Evolutionary conservation across 2,888 invertebrate species (phyloP).

Genomic region (Dynastes maya): DNA sequence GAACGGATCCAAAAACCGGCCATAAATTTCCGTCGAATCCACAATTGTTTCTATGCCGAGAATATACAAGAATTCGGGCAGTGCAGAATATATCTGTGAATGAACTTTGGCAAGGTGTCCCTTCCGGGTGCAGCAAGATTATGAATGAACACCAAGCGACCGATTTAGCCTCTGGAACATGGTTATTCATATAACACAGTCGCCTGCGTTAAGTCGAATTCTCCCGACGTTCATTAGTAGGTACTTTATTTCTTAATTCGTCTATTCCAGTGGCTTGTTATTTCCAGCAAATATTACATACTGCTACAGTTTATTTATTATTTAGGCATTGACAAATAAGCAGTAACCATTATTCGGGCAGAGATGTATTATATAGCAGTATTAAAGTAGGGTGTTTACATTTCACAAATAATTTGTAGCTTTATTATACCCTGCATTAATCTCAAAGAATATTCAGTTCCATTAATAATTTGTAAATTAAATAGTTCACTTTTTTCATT

Average conservation of each 20-base stretch:
- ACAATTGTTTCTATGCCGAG: constrained; percentile 50
- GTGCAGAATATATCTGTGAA: constrained; percentile 60
- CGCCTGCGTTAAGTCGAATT: constrained; percentile 33
- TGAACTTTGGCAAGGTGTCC: constrained; percentile 64
- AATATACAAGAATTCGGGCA: constrained; percentile 52
- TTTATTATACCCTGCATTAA: too few species aligned
- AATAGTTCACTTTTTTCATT: too few species aligned
- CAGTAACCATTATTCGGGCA: neutral
- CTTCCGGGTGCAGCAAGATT: constrained; percentile 61
- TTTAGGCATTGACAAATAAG: neutral
- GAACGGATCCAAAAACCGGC: constrained; percentile 45
- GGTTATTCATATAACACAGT: constrained; percentile 52
- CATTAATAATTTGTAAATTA: too few species aligned
- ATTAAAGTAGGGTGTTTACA: too few species aligned
- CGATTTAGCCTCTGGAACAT: constrained; percentile 61
- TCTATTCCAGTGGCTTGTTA: constrained; percentile 1
- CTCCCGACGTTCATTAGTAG: constrained; percentile 25
- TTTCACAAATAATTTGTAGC: too few species aligned
- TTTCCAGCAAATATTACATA: constrained; percentile 8
- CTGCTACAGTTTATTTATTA: neutral
- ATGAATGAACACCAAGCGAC: constrained; percentile 63
- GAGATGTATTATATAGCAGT: too few species aligned
- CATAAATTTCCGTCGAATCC: constrained; percentile 44
- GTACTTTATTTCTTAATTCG: constrained; percentile 29
- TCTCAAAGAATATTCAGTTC: too few species aligned